These are phyloP conservation scores for Zaprionus tsacasi DNA, from an alignment of 1,140 invertebrate genomes.

Conservation along the genomic window DNA sequence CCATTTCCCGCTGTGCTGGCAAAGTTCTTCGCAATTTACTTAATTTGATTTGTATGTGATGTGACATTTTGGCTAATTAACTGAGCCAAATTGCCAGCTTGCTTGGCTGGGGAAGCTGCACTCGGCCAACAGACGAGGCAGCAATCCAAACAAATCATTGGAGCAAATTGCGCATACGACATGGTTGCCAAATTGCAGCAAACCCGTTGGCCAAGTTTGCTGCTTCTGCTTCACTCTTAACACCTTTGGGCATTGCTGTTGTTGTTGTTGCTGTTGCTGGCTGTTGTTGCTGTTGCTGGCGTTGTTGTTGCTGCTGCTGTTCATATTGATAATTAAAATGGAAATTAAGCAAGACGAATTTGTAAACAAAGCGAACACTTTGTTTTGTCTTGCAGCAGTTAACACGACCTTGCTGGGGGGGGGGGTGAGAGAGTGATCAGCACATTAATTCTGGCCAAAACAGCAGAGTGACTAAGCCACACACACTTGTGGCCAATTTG, in stretches of 20 bases:
- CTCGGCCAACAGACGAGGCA: constrained; percentile 46
- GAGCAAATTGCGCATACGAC: constrained; percentile 37
- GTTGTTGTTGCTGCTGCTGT: constrained; percentile 4
- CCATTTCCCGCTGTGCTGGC: too few species aligned
- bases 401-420: constrained; percentile 38
- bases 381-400: constrained; percentile 23
- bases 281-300: constrained; percentile 1
- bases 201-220: background rate
- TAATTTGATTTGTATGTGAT: constrained; percentile 54
- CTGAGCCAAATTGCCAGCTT: constrained; percentile 54
- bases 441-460: constrained; percentile 41
- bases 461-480: constrained; percentile 32
- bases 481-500: constrained; percentile 57
- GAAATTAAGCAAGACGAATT: constrained; percentile 50
- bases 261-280: too few species aligned
- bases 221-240: constrained; percentile 56
- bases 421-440: constrained; percentile 43
- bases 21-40: constrained; percentile 44
- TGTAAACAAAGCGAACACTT: constrained; percentile 42
- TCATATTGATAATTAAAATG: constrained; percentile 54
- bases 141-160: constrained; percentile 4
- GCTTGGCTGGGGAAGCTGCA: constrained; percentile 39
- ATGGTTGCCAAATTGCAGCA: constrained; percentile 33
- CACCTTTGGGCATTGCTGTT: constrained; percentile 41
- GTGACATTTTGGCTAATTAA: constrained; percentile 55